Evolutionary conservation across 2,888 invertebrate genomes (phyloP).

Genomic region (Pachydiplax longipennis): DNA sequence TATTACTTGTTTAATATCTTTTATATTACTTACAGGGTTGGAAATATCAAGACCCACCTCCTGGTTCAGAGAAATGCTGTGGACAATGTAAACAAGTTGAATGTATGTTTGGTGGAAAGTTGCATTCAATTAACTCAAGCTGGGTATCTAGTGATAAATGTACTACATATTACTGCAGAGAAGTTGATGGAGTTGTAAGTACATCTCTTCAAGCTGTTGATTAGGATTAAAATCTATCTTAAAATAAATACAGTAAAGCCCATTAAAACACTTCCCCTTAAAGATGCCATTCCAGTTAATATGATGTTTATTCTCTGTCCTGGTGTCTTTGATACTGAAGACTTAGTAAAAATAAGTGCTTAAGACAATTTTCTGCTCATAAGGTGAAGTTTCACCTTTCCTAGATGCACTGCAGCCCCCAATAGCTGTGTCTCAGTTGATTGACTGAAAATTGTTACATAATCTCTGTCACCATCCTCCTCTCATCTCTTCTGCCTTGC

Average conservation of each 20-base stretch:
- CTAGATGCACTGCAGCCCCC: no score
- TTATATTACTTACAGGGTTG: not conserved
- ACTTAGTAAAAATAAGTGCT: no score
- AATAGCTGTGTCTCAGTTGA: no score
- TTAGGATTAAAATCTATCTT: not conserved
- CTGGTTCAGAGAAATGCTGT: constrained; percentile 51
- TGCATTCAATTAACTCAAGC: constrained; percentile 47
- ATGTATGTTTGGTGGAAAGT: constrained; percentile 51
- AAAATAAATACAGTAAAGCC: not conserved
- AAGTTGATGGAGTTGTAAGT: constrained; percentile 50
- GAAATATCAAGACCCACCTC: constrained; percentile 49
- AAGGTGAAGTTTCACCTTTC: no score
- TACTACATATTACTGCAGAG: constrained; percentile 48
- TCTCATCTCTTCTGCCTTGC: no score
- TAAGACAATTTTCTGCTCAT: no score
- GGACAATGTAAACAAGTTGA: constrained; percentile 52
- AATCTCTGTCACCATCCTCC: no score
- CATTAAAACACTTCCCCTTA: no score
- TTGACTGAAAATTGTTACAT: no score
- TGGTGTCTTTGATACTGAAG: no score
- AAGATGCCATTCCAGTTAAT: no score
- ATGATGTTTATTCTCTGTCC: no score
- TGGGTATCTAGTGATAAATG: constrained; percentile 48
- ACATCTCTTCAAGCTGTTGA: not conserved
- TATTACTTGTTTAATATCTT: not conserved